Evolutionary conservation across 2,888 invertebrate species (phyloP), one percentile per base, ranked within the genome.

Genomic region (Xanthorhoe spadicearia): DNA sequence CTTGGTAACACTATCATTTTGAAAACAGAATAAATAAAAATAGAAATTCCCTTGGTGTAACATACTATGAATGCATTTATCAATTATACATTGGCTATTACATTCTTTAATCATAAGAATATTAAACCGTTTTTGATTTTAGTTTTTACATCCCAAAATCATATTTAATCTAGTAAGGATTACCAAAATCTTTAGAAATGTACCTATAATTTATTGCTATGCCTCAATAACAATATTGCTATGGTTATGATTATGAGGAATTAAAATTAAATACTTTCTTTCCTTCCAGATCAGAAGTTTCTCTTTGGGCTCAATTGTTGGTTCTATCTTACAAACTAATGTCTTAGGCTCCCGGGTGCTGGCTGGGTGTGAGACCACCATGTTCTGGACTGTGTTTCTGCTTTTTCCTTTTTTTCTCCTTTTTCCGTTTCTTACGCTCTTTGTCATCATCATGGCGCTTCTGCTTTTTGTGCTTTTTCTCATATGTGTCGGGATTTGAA

Each of bases 401-500:
- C 87, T 98, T 98, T 95, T 98, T 98, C 77, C 98, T 94, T 80
- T 98, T 98, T 89, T 98, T 98, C 83, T 98, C 98, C 92, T 98
- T 98, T 95, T 98, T 98, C 80, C 98, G 94, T 86, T 98, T 98
- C 90, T 97, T 98, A 43, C 98, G 94, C 81, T 98, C 98, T 81
- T 98, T 98, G 78, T 98, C 98, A 74, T 98, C 98, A 77, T 98
- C 98, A 77, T 98, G 98, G 46, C 98, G 94, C 85, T 98, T 98
- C 82, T 98, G 97, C 85, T 98, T 98, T 94, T 98, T 98, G 87
- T 98, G 98, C 85, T 98, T 98, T 94, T 98, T 98, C 83, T 98
- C 98, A 79, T 98, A 98, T 17, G 97, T 96, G 84, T 98, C 97
- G 66, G 96, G 95, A 69, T 94, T 94, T 69, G 94, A 94, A 35